These are phyloP conservation scores for Peribatodes rhomboidaria DNA, from an alignment of 2,888 invertebrate genomes.

Conservation along the genomic window DNA sequence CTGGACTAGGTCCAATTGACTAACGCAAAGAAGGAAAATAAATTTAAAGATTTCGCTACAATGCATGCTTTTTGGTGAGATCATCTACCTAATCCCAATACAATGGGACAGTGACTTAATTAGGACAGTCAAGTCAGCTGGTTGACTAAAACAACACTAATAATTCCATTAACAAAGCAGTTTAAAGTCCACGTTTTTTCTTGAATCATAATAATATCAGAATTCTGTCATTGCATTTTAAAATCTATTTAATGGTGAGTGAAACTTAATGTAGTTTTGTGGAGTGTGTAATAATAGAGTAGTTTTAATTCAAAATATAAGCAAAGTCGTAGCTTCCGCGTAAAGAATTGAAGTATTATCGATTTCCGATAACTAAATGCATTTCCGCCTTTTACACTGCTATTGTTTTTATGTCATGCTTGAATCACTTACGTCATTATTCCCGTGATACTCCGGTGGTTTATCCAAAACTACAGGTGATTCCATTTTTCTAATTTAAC, in stretches of 20 bases:
- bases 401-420: neutral
- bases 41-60: slow-evolving; percentile 46
- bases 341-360: neutral
- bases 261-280: neutral
- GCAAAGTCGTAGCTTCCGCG: neutral
- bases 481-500: slow-evolving; percentile 79
- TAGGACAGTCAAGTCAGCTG: neutral
- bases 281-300: neutral
- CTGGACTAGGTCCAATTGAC: slow-evolving; percentile 60
- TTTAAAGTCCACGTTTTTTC: neutral
- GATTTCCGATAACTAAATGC: slow-evolving; percentile 10
- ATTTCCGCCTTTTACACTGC: slow-evolving; percentile 25
- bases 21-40: slow-evolving; percentile 54
- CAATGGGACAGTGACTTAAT: neutral
- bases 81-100: slow-evolving; percentile 20
- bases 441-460: slow-evolving; percentile 86
- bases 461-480: slow-evolving; percentile 88
- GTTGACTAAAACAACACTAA: neutral
- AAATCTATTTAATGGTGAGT: neutral
- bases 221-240: neutral
- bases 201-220: neutral
- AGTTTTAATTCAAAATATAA: no score
- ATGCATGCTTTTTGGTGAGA: slow-evolving; percentile 37
- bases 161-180: neutral
- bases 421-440: slow-evolving; percentile 82